phyloP scores from a whole-genome alignment of 2,888 invertebrate genomes.

The Globia sparganii region DNA sequence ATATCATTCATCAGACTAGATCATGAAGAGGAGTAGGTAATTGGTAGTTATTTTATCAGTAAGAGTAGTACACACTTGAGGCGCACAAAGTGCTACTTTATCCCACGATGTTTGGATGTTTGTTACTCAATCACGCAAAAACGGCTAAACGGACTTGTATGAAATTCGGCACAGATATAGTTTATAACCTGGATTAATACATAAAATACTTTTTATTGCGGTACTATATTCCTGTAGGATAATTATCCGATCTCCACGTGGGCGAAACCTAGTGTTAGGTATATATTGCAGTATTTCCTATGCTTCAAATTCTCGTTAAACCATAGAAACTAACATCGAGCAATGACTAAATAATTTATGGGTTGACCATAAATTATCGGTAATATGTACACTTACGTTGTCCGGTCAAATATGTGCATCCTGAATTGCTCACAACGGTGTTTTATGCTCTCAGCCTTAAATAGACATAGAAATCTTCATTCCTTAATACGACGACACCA shows the following conservation, averaged over 20 bases:
- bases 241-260: neutral
- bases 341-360: constrained; percentile 57
- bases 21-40: constrained; percentile 66
- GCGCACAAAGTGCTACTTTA: neutral
- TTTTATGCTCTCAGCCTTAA: constrained; percentile 60
- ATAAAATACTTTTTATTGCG: neutral
- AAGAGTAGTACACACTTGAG: constrained; percentile 46
- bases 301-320: constrained; percentile 21
- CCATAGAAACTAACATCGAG: constrained; percentile 25
- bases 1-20: constrained; percentile 69
- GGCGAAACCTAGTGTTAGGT: neutral
- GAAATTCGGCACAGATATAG: neutral
- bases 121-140: neutral
- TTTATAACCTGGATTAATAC: neutral
- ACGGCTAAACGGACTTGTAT: neutral
- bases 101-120: neutral
- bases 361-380: constrained; percentile 56
- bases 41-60: constrained; percentile 66
- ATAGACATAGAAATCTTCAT: constrained; percentile 66
- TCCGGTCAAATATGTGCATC: constrained; percentile 63
- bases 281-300: constrained; percentile 11
- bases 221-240: neutral
- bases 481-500: constrained; percentile 57
- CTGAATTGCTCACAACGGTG: constrained; percentile 62
- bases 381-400: constrained; percentile 64